Evolutionary conservation across 2,113 vertebrate species (phyloP).

Genomic region (Butorides virescens): DNA sequence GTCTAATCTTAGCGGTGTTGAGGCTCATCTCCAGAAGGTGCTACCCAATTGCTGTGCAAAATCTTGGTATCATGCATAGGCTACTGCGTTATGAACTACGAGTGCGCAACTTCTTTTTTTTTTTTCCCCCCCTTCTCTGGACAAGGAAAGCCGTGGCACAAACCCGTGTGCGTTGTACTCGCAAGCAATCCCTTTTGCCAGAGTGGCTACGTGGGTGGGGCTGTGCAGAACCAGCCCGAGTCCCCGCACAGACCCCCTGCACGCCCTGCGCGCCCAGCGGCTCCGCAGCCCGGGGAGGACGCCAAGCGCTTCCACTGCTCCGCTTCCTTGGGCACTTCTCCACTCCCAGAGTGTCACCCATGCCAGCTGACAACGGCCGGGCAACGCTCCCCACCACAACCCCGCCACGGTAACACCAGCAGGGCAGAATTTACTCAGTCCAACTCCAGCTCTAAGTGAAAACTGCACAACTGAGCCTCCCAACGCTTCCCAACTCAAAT

Average conservation of each 20-base stretch:
- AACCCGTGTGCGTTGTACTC: rapidly evolving
- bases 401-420: no score
- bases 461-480: neutral
- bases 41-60: no score
- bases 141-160: rapidly evolving
- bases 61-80: neutral
- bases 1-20: neutral
- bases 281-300: neutral
- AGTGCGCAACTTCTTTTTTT: rapidly evolving
- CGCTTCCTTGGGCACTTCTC: neutral
- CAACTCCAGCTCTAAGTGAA: no score
- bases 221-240: neutral
- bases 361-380: neutral
- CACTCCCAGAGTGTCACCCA: neutral
- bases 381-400: neutral
- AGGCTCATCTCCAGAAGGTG: neutral
- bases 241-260: neutral
- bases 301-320: neutral
- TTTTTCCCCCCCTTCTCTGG: neutral
- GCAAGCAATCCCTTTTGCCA: neutral
- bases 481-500: rapidly evolving
- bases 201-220: rapidly evolving
- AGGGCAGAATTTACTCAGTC: neutral
- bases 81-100: rapidly evolving
- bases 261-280: no score